Evolutionary conservation across 2,113 vertebrate species (phyloP), one percentile per base, ranked within the genome.

Genomic region (Acrocephalus arundinaceus): DNA sequence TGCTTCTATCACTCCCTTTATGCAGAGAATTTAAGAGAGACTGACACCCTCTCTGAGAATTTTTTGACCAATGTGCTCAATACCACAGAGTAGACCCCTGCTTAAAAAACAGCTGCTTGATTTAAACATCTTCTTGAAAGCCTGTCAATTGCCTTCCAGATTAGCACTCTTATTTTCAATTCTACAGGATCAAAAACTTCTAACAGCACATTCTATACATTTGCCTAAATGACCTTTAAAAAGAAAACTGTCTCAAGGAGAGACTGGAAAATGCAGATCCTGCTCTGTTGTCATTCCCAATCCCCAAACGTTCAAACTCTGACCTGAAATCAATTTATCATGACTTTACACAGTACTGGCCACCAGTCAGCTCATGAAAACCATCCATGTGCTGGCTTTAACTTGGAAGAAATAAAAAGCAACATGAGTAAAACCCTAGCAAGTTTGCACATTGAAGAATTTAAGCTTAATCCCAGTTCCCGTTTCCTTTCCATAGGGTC

Each of bases 321-420:
- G 12, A 90, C n/a, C 37, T 1, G 0, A 21, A 51, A 39, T 17
- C 33, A 59, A 27, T 84, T 93, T 43, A 55, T 73, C 82, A 54
- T 28, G 31, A 49, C 37, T 85, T 89, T 16, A 62, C 31, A 61
- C 31, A 79, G n/a, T 19, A 31, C 58, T 87, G 71, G 71, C 65
- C 88, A 84, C 23, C 72, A 88, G 31, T 46, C 79, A 73, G 59
- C 59, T 77, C 68, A 39, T 31, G 59, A 63, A 83, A 88, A 54
- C 31, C 7, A 43, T 55, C 75, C 43, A 45, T 35, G 21, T 71
- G 52, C 62, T 89, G 71, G 49, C 51, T 95, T 84, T 48, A 78
- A 84, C 76, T 86, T 90, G 86, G 13, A 89, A 91, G 48, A 91
- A 96, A 87, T 72, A 76, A 95, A 82, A 90, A 75, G 54, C 46